A percentile compares a stretch with the other conserved stretches of the same genome.
Conservation (phyloP, 23 tunicate genomes). For the Ciona savignyi region DNA sequence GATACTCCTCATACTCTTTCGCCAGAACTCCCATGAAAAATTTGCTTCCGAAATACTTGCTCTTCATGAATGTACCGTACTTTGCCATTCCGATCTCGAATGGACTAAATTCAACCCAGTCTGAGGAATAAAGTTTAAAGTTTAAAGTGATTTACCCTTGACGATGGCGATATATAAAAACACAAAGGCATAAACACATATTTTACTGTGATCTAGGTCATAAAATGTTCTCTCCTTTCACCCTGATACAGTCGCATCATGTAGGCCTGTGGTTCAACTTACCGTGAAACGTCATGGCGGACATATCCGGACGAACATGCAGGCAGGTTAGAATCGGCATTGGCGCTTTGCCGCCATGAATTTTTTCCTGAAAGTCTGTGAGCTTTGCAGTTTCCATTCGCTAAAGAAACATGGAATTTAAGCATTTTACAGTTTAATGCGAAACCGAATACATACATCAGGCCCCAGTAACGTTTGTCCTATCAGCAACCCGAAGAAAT, state of each 20-base stretch:
- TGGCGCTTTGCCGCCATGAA: conserved; percentile 48
- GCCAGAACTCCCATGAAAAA: conserved; percentile 92
- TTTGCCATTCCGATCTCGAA: conserved; percentile 90
- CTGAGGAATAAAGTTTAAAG: conserved; percentile 20
- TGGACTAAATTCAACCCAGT: conserved; percentile 91
- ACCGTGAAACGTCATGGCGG: conserved; percentile 94
- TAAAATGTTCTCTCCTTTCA: no score
- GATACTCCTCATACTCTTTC: conserved; percentile 58
- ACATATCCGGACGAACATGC: conserved; percentile 80
- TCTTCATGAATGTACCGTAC: conserved; percentile 73
- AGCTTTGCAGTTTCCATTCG: conserved; percentile 69
- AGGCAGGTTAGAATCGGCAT: conserved; percentile 84
- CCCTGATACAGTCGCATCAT: no score
- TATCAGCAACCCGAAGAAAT: conserved; percentile 75
- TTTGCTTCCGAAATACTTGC: conserved; percentile 66
- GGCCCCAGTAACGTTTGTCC: conserved; percentile 63
- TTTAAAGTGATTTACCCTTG: no score
- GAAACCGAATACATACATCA: conserved; percentile 18
- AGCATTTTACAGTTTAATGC: neutral
- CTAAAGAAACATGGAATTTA: conserved; percentile 13
- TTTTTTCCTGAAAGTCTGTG: conserved; percentile 64
- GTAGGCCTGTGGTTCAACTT: no score
- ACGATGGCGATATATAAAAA: no score
- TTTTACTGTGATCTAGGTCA: no score
- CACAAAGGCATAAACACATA: no score